Evolutionary conservation across 2,888 invertebrate species (phyloP), one percentile per base, ranked within the genome.

Genomic region (Cheilosia urbana): DNA sequence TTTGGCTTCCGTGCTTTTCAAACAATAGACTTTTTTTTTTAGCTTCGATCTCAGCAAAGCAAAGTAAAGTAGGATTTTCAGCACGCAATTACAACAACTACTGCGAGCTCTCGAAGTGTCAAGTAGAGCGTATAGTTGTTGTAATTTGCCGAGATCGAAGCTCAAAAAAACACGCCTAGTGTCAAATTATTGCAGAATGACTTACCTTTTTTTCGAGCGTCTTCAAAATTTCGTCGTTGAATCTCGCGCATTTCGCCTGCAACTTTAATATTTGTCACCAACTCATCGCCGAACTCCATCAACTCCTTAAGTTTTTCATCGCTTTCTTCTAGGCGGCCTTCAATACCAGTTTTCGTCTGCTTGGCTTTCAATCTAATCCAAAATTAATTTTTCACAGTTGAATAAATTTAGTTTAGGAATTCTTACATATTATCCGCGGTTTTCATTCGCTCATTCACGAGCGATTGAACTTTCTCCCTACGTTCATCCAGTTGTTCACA

Each of bases 231-330:
- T 89, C 94, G 92, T 13, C 95, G 92, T 75, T 94, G 92, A 0
- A 94, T 91, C 91, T 97, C 96, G 0, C 96, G 93, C 24, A 95
- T 94, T 89, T 97, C 96, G 47, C 95, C 96, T 0, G 96, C 96
- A 51, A 96, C 94, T 90, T 94, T 94, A 2, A 97, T 95, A 90
- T 96, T 96, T n/a, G 95, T 94, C 76, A 96, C 95, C 89, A 95
- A 93, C 89, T 96, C 96, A 65, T 95, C 94, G 34, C 96, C 96
- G 90, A 96, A 96, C 15, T 94, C 91, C 11, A 95, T 91, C 34
- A 96, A 90, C 71, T 95, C 94, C 87, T 95, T 94, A 24, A 96
- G 92, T 53, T 95, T 92, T 77, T 94, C 94, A 0, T 94, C 94
- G 57, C 96, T 96, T 11, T 93, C 90, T 34, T 94, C 93, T 5